These are phyloP conservation scores for Zhuqinia jingwanae DNA, from an alignment of 2,888 invertebrate genomes.

Conservation along the genomic window DNA sequence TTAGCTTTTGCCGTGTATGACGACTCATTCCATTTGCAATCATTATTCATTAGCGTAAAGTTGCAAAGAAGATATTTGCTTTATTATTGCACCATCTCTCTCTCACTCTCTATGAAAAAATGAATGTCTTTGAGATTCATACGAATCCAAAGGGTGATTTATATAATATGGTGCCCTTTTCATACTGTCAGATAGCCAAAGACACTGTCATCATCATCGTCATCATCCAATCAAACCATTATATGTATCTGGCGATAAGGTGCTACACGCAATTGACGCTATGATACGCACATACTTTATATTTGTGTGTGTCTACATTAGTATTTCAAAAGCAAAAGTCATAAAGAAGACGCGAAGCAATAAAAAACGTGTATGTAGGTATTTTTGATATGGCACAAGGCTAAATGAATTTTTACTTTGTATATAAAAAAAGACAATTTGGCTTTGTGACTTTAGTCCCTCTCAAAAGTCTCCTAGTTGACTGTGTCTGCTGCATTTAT, in stretches of 20 bases:
- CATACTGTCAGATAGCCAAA: background rate
- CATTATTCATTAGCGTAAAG: conserved; percentile 8
- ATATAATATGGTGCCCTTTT: conserved; percentile 25
- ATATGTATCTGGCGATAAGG: background rate
- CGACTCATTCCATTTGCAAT: background rate
- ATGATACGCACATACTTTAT: background rate
- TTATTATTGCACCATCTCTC: conserved; percentile 10
- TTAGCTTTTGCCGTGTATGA: background rate
- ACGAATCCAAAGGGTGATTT: conserved; percentile 24
- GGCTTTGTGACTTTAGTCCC: conserved; percentile 55
- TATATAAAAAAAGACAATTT: conserved; percentile 35
- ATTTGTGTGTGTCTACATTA: too few species aligned
- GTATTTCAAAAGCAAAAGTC: conserved; percentile 40
- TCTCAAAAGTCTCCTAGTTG: conserved; percentile 50
- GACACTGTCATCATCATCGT: background rate
- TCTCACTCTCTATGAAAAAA: too few species aligned
- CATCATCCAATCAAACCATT: conserved; percentile 6
- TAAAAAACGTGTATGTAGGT: background rate
- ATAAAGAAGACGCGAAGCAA: conserved; percentile 14
- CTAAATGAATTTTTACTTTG: conserved; percentile 48
- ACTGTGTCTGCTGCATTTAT: conserved; percentile 3
- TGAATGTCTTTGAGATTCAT: conserved; percentile 34
- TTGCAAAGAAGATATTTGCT: background rate
- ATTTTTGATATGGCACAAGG: conserved; percentile 64
- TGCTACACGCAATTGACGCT: conserved; percentile 22